Conservation (phyloP, 2,797 vertebrate species). For the Sebastes goodei region DNA sequence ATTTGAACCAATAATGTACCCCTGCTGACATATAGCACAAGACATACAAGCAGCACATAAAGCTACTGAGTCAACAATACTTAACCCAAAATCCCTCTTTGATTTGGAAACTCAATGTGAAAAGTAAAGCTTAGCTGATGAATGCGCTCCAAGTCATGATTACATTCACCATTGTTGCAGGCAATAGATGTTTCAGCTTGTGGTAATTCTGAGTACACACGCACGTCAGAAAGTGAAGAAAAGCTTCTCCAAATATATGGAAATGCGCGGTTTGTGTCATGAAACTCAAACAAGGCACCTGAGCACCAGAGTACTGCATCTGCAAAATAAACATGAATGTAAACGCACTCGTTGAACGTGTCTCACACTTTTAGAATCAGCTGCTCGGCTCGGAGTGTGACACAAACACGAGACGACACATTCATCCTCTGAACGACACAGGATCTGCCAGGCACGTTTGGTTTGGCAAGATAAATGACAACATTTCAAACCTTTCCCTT, state of each 20-base stretch:
- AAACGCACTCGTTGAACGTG: background rate
- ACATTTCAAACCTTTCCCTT: background rate
- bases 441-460: slow-evolving; percentile 36
- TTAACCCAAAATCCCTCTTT: background rate
- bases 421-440: slow-evolving; percentile 1
- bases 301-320: background rate
- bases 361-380: background rate
- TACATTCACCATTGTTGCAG: too few species aligned
- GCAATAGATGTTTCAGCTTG: background rate
- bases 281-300: background rate
- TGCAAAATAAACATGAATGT: background rate
- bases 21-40: background rate
- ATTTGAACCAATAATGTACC: background rate
- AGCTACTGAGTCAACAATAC: background rate
- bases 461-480: slow-evolving; percentile 32
- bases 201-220: background rate
- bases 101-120: background rate
- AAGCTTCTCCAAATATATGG: background rate
- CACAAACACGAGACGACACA: background rate
- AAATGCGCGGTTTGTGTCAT: background rate
- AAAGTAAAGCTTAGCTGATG: background rate
- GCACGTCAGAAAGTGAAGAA: background rate
- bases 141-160: background rate
- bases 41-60: background rate
- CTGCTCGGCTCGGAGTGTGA: background rate